Base-by-base conservation (phyloP, 1,140 invertebrate species). In the Pseudobourletiella spinata region DNA sequence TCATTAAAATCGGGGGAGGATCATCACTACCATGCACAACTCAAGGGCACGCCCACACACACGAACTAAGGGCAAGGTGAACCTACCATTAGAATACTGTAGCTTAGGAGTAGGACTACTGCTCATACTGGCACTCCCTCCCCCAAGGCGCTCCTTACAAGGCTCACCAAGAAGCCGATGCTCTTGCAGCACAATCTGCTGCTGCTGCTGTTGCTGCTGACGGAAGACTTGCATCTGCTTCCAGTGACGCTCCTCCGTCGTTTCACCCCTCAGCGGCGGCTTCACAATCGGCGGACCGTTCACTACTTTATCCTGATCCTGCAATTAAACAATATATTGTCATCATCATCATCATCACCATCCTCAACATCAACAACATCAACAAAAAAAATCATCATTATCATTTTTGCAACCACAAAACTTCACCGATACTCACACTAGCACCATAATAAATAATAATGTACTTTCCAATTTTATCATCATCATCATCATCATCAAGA, bases 191-290 rank as follows among this genome's bases (percentile, higher is more conserved):
- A 84, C 82, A 76, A 86, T 83, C 72, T 89, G 86, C 61, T 89
- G 87, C 65, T 89, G 83, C 73, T 90, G 87, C 18, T 84, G 81
- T 72, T 88, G 86, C 68, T 87, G 85, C 72, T 89, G 86, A 22
- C 88, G 79, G 61, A 84, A 73, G 24, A 86, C 86, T 76, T 91
- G 88, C 64, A 90, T 74, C 66, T 89, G 86, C 75, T 92, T 92
- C 89, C 89, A 92, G 67, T 88, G 83, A 16, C 86, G 78, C 76
- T 90, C 88, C 71, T 90, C 86, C 4, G 59, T 56, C 20, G 65
- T 75, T 91, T 89, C 39, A 86, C 84, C 76, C 90, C 88, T 71
- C 83, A 79, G 39, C 79, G 83, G 15, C 32, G 30, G 52, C 79
- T 78, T 72, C 84, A 84, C 69, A 82, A 82, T 65, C 80, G 79